Evolutionary conservation across 2,113 vertebrate species (phyloP), one percentile per base, ranked within the genome.

Genomic region (Elgaria multicarinata): DNA sequence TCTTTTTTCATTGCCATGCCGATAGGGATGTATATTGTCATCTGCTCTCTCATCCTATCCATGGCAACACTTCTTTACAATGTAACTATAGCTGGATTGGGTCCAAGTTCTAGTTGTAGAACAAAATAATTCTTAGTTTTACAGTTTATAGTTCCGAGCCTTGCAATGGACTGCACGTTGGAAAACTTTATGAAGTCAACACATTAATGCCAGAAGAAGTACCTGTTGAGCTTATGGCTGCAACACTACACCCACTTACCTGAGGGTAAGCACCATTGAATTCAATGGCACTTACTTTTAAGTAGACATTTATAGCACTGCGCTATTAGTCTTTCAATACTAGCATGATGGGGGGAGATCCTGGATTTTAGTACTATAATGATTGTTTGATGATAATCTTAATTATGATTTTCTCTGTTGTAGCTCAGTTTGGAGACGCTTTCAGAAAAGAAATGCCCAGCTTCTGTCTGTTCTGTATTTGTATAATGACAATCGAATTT

Each of bases 401-500:
- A 92, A 53, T 88, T 90, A 66, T 69, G 90, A 58, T 89, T 77
- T 87, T 92, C 93, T 93, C 44, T 92, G 91, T 94, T 91, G 93
- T 78, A 95, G 95, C 95, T 96, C 95, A 95, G 91, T 96, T 95
- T 93, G 93, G 92, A 95, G 94, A 96, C 97, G 91, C 94, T 91
- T 76, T 94, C 92, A 79, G 91, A 92, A 97, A 88, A 94, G 90
- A 96, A 95, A 95, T 92, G 90, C 91, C 92, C 95, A 93, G 85
- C 84, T 55, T 22, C 44, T 95, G 92, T 91, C 26, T 24, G 55
- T 95, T 95, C 84, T 87, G 88, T 91, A 79, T 92, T 94, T 95
- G 80, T 92, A 95, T 94, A 93, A 95, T 0, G 97, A 97, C 97
- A 98, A 98, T 98, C 96, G 96, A 94, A 90, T 42, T 93, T 95